phyloP scores from a whole-genome alignment of 2,888 invertebrate species.

The Limnephilus marmoratus region DNA sequence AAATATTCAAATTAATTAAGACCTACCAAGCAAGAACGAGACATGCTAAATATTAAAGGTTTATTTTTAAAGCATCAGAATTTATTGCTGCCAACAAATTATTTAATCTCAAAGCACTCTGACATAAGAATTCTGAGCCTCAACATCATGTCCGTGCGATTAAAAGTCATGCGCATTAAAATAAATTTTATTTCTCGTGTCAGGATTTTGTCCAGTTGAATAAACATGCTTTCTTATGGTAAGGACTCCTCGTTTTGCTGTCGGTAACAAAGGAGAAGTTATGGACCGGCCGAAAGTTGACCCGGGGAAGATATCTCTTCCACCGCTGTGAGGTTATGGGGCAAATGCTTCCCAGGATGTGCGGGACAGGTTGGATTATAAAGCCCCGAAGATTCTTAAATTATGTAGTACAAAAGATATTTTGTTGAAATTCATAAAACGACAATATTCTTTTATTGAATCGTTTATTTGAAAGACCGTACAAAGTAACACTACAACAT shows the following conservation, averaged over 20 bases:
- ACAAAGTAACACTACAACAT: too few relatives aligned
- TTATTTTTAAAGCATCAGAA: background rate
- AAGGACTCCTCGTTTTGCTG: conserved; percentile 39
- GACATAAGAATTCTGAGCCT: background rate
- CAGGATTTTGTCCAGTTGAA: conserved; percentile 32
- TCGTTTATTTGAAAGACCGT: background rate
- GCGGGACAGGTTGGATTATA: conserved; percentile 21
- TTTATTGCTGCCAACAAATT: background rate
- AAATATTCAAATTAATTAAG: background rate
- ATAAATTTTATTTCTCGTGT: conserved; percentile 26
- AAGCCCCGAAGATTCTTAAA: background rate
- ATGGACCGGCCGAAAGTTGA: conserved; percentile 50
- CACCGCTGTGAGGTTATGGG: conserved; percentile 28
- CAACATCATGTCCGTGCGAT: background rate
- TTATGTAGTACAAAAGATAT: background rate
- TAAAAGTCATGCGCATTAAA: conserved; percentile 9
- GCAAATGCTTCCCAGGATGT: conserved; percentile 31
- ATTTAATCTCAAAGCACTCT: background rate
- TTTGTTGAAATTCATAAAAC: background rate
- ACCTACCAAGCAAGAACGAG: background rate
- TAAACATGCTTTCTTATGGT: conserved; percentile 48
- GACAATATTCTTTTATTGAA: background rate
- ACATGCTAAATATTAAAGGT: background rate
- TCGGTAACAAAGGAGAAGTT: conserved; percentile 47
- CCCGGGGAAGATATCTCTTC: conserved; percentile 36